Conservation (phyloP, 2,113 vertebrate genomes). For the Dermatemys mawii region DNA sequence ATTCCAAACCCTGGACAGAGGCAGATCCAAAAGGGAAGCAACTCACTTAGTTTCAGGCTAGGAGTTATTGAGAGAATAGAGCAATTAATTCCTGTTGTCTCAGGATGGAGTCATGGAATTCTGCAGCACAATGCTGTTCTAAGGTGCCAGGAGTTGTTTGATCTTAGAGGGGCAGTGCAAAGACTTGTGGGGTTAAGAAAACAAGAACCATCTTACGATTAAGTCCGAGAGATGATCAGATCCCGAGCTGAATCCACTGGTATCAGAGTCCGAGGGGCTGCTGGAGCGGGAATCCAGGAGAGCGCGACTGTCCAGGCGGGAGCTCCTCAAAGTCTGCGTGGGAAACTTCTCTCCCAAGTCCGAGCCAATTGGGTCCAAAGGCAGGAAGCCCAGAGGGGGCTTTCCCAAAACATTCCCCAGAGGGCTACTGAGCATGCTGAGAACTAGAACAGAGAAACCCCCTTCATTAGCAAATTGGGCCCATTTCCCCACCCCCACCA, state of each 20-base stretch:
- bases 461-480: neutral
- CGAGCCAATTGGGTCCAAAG: slow-evolving; percentile 83
- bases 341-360: slow-evolving; percentile 92
- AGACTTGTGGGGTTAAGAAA: neutral
- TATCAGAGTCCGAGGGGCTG: slow-evolving; percentile 97
- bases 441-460: slow-evolving; percentile 70
- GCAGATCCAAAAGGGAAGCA: neutral
- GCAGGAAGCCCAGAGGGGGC: slow-evolving; percentile 84
- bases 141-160: neutral
- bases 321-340: slow-evolving; percentile 82
- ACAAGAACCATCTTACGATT: slow-evolving; percentile 80
- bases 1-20: neutral
- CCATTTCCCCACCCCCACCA: neutral
- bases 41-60: neutral
- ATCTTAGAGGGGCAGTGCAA: neutral
- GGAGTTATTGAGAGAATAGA: neutral
- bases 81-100: neutral
- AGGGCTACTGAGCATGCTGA: slow-evolving; percentile 89
- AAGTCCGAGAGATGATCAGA: slow-evolving; percentile 96
- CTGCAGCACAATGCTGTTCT: neutral
- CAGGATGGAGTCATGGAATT: neutral
- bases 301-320: slow-evolving; percentile 89
- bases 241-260: slow-evolving; percentile 98
- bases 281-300: slow-evolving; percentile 94
- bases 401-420: slow-evolving; percentile 87